Evolutionary conservation across 2,797 vertebrate species (phyloP).

Genomic region (Manis javanica): DNA sequence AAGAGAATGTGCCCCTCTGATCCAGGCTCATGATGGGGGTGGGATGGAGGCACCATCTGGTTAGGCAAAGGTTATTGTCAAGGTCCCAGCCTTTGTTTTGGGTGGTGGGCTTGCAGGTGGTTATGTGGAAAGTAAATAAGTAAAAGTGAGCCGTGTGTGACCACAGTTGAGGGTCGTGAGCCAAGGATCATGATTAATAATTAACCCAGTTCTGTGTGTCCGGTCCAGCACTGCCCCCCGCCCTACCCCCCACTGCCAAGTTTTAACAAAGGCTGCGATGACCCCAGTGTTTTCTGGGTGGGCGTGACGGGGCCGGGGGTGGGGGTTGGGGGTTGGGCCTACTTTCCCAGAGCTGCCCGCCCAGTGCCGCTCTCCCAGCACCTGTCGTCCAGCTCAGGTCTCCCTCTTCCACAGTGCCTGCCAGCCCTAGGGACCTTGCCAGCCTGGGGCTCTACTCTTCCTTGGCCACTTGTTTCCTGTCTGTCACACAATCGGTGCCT

Average conservation of each 20-base stretch:
- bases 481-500: constrained; percentile 16
- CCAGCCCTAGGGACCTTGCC: background rate
- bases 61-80: background rate
- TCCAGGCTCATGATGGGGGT: fast-evolving
- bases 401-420: background rate
- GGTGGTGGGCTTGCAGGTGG: background rate
- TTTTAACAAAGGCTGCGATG: background rate
- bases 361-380: background rate
- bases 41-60: background rate
- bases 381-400: background rate
- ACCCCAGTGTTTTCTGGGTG: background rate
- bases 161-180: background rate
- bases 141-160: background rate
- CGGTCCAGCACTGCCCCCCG: background rate
- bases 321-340: background rate
- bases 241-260: background rate
- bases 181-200: background rate
- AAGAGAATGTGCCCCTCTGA: background rate
- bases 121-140: background rate
- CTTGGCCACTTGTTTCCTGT: constrained; percentile 7
- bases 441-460: background rate
- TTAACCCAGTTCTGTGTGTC: background rate
- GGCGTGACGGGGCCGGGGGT: too few relatives aligned
- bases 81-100: background rate
- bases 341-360: background rate